phyloP scores from a whole-genome alignment of 2,888 invertebrate genomes.

The Schizotus pectinicornis region DNA sequence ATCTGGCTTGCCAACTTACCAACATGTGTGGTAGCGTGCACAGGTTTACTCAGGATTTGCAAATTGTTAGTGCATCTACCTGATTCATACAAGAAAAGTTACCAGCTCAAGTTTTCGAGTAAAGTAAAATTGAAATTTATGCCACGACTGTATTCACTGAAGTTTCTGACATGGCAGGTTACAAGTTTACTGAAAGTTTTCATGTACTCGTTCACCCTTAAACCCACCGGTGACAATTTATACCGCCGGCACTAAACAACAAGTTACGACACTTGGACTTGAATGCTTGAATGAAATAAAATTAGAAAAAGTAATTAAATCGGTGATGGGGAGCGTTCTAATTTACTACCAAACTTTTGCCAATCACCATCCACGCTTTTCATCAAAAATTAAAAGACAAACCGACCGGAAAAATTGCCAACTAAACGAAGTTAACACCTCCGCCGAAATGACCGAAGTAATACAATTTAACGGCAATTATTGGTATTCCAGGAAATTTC shows the following conservation, averaged over 20 bases:
- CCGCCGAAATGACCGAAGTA: neutral
- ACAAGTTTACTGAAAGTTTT: conserved; percentile 12
- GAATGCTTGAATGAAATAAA: conserved; percentile 17
- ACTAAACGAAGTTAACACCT: neutral
- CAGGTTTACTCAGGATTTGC: no score
- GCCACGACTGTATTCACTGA: conserved; percentile 3
- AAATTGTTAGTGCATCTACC: no score
- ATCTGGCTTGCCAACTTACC: no score
- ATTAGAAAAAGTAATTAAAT: conserved; percentile 14
- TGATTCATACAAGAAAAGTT: no score
- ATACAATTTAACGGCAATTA: conserved; percentile 1
- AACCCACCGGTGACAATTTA: conserved; percentile 18
- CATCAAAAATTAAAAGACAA: neutral
- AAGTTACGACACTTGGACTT: conserved; percentile 13
- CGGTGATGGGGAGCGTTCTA: conserved; percentile 10
- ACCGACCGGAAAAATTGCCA: neutral
- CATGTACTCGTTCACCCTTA: conserved; percentile 13
- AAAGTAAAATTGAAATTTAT: conserved; percentile 7
- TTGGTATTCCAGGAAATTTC: neutral
- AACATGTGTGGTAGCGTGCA: no score
- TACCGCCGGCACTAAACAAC: conserved; percentile 12
- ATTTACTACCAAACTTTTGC: conserved; percentile 9
- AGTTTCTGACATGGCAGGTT: conserved; percentile 16
- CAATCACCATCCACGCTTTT: neutral
- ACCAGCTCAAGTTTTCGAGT: neutral